Percentiles rank a stretch among this genome's conserved stretches.
Conservation (phyloP, 2,797 vertebrate species). For the Melanotaenia boesemani region DNA sequence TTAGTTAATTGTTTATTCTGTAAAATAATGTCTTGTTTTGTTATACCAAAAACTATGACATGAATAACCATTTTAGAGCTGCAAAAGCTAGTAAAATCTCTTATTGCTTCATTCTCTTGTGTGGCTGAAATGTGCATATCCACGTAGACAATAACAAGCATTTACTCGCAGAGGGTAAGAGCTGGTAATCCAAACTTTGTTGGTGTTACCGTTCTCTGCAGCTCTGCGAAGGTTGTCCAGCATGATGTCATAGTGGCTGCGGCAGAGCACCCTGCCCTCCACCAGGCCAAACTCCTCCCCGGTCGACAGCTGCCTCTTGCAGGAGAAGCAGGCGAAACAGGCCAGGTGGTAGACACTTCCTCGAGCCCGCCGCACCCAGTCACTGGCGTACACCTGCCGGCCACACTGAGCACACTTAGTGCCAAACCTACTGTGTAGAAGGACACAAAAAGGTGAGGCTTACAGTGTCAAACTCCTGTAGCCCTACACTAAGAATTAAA, state of each 20-base stretch:
- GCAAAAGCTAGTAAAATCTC: too few relatives aligned
- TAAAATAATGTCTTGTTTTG: not conserved
- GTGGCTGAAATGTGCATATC: not conserved
- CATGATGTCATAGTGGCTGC: constrained; percentile 99
- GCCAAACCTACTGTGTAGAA: constrained; percentile 92
- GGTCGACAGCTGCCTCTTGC: constrained; percentile 96
- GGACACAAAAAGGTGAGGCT: constrained; percentile 36
- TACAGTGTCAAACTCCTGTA: too few relatives aligned
- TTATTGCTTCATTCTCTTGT: not conserved
- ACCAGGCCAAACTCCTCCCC: constrained; percentile 98
- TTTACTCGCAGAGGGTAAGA: not conserved
- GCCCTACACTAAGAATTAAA: too few relatives aligned
- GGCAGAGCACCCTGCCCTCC: constrained; percentile 96
- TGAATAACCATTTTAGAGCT: not conserved
- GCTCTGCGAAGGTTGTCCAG: constrained; percentile 97
- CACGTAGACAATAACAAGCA: not conserved
- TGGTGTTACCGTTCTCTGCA: constrained; percentile 90
- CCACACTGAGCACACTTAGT: constrained; percentile 97
- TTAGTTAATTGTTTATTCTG: not conserved
- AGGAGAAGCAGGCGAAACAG: constrained; percentile 98
- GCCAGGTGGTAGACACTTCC: constrained; percentile 98
- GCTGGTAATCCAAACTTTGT: not conserved
- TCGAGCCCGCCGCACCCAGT: constrained; percentile 96
- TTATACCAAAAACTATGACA: not conserved
- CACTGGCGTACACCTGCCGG: constrained; percentile 96